phyloP scores from a whole-genome alignment of 2,888 invertebrate genomes.

The Pachliopta kotzebuea region DNA sequence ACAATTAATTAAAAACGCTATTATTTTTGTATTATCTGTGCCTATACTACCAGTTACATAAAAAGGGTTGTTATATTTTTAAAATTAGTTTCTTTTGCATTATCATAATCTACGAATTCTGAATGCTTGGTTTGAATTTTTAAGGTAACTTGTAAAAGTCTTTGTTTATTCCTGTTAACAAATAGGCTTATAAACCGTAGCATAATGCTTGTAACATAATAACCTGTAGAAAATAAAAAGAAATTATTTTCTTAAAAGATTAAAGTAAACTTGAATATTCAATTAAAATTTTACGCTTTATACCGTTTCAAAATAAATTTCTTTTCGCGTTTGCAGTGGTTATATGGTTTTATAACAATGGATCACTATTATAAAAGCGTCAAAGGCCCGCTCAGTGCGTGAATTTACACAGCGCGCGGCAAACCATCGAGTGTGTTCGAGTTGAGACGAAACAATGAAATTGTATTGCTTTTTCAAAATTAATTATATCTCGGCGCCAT shows the following conservation, averaged over 20 bases:
- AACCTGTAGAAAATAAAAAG: too few relatives aligned
- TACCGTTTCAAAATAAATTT: background rate
- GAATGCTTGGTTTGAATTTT: too few relatives aligned
- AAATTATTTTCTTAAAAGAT: background rate
- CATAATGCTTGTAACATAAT: too few relatives aligned
- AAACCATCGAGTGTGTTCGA: background rate
- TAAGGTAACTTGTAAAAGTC: too few relatives aligned
- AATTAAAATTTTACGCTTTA: background rate
- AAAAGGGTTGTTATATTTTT: too few relatives aligned
- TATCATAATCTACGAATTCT: too few relatives aligned
- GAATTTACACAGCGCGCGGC: background rate
- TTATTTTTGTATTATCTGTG: too few relatives aligned
- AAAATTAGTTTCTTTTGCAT: too few relatives aligned
- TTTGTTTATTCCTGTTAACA: too few relatives aligned
- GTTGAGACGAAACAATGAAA: background rate
- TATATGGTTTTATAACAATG: background rate
- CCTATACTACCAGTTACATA: too few relatives aligned
- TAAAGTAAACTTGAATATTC: background rate
- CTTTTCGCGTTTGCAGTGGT: background rate
- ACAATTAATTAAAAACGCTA: conserved; percentile 7
- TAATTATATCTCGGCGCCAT: background rate
- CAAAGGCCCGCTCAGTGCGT: background rate
- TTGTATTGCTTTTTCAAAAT: conserved; percentile 6
- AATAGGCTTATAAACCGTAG: too few relatives aligned
- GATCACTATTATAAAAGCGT: background rate